phyloP scores from a whole-genome alignment of 2,797 vertebrate species.

The Poeciliopsis paucimaculata region DNA sequence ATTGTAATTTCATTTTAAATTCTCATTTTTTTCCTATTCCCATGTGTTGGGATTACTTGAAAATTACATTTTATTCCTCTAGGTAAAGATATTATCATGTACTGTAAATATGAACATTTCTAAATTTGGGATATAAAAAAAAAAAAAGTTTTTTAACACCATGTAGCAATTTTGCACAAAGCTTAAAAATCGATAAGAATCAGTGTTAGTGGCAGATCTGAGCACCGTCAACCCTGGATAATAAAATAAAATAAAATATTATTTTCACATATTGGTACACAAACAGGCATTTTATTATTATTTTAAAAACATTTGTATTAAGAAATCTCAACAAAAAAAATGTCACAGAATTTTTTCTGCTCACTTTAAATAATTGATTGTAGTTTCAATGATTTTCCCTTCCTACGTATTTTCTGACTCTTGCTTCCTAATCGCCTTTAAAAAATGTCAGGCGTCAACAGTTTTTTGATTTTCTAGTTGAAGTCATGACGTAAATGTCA shows the following conservation, averaged over 20 bases:
- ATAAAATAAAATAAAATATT: not conserved
- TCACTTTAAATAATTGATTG: not conserved
- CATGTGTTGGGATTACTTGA: not conserved
- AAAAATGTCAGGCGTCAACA: not conserved
- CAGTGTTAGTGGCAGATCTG: not conserved
- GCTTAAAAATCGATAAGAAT: not conserved
- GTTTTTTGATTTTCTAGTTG: not conserved
- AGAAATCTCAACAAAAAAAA: not conserved
- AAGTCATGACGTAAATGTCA: constrained; percentile 1
- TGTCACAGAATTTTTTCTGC: not conserved
- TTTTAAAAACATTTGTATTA: not conserved
- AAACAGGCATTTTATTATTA: not conserved
- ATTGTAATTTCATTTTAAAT: not conserved
- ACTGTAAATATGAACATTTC: not conserved
- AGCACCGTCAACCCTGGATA: too few relatives aligned
- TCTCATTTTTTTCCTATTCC: not conserved
- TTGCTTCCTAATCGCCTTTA: not conserved
- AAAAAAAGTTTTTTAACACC: not conserved
- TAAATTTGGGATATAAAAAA: not conserved
- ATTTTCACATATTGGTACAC: too few relatives aligned
- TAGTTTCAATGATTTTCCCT: not conserved
- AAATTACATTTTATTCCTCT: not conserved
- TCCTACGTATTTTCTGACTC: not conserved
- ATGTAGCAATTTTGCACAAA: not conserved
- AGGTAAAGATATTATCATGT: not conserved